A percentile compares a stretch with the other conserved stretches of the same genome.
phyloP scores from a whole-genome alignment of 2,797 vertebrate genomes.

The Gila robusta region DNA sequence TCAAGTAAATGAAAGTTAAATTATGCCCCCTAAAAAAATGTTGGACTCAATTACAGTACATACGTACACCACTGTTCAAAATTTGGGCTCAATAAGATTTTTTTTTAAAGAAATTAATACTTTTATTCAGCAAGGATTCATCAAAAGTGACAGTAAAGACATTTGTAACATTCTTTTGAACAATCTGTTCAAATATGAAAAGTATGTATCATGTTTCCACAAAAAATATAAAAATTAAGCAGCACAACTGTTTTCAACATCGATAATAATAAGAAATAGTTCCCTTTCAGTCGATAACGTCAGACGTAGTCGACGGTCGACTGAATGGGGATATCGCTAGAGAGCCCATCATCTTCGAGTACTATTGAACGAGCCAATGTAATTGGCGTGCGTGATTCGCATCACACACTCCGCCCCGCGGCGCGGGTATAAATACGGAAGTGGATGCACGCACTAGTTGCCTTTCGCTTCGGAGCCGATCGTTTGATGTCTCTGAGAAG shows the following conservation, averaged over 20 bases:
- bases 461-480: too few species aligned
- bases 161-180: neutral
- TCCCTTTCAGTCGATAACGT: too few species aligned
- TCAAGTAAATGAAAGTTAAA: constrained; percentile 13
- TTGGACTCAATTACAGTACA: neutral
- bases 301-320: too few species aligned
- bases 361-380: too few species aligned
- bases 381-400: too few species aligned
- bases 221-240: neutral
- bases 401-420: too few species aligned
- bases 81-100: neutral
- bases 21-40: neutral
- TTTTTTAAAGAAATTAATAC: neutral
- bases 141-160: neutral
- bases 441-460: too few species aligned
- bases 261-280: neutral
- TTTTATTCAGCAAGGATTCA: neutral
- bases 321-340: too few species aligned
- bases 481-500: too few species aligned
- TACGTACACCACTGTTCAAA: neutral
- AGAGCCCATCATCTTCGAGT: too few species aligned
- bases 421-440: too few species aligned
- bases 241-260: neutral
- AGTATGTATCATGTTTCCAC: neutral
- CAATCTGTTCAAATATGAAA: neutral